These are phyloP conservation scores for Panagrolaimus sp. DNA, from an alignment of 1,140 invertebrate species.

Conservation along the genomic window DNA sequence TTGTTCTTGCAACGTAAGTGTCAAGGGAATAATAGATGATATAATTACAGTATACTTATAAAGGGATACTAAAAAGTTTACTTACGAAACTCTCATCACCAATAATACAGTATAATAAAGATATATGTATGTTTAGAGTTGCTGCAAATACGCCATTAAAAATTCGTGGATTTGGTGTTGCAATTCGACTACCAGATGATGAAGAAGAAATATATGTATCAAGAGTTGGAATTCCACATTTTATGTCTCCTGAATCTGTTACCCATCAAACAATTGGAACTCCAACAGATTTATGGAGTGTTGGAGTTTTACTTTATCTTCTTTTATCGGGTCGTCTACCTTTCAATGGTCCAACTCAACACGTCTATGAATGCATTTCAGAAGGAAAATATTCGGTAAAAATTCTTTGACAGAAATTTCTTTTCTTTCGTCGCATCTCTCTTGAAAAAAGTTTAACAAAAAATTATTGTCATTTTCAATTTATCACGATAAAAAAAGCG, in stretches of 20 bases:
- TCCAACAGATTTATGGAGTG: slow-evolving; percentile 73
- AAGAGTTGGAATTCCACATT: slow-evolving; percentile 81
- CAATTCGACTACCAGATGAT: slow-evolving; percentile 69
- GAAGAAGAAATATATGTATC: slow-evolving; percentile 11
- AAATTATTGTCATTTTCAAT: too few relatives aligned
- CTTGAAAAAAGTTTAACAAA: too few relatives aligned
- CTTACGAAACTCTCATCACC: too few relatives aligned
- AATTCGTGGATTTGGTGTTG: slow-evolving; percentile 91
- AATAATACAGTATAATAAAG: too few relatives aligned
- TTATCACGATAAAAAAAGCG: too few relatives aligned
- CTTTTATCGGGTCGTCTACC: slow-evolving; percentile 85
- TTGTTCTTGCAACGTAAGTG: slow-evolving; percentile 91
- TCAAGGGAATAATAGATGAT: slow-evolving; percentile 67
- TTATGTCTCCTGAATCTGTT: slow-evolving; percentile 94
- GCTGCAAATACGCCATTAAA: slow-evolving; percentile 98
- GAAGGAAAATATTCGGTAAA: slow-evolving; percentile 67
- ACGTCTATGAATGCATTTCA: slow-evolving; percentile 81
- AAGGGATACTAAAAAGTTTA: too few relatives aligned
- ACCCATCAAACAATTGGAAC: slow-evolving; percentile 85
- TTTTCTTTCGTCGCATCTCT: not conserved
- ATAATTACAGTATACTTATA: not conserved
- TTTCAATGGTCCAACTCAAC: slow-evolving; percentile 83
- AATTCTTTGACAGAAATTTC: too few relatives aligned
- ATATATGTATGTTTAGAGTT: too few relatives aligned
- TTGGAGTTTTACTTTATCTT: slow-evolving; percentile 82